Evolutionary conservation across 2,113 vertebrate species (phyloP), one percentile per base, ranked within the genome.

Genomic region (human (Homo sapiens)): DNA sequence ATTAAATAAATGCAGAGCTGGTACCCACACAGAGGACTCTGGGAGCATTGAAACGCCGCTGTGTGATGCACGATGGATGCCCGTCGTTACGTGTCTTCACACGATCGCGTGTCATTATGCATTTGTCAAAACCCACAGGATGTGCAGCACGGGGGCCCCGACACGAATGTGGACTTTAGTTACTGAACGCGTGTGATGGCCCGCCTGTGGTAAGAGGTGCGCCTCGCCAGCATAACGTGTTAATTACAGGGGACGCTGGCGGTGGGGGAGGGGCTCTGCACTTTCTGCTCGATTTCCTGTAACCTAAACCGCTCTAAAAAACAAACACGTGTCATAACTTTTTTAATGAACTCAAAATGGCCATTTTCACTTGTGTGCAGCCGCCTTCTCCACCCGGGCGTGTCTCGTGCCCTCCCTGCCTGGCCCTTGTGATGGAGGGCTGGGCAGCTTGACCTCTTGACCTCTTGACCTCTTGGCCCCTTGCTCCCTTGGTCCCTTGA

Each of bases 171-270:
- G 9, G 13, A 6, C 30, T 45, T 12, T 13, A 3, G 70, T 25
- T 12, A 5, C 30, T 25, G 23, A 76, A 6, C 0, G 0, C 3
- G 2, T 27, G 45, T 52, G 16, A 16, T 9, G 57, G 35, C 30
- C 18, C n/a, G 16, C 11, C 35, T 0, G 5, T 3, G 22, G 25
- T 75, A 50, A 25, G n/a, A 12, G 2, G 9, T 7, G 55, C 14
- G 3, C 35, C 35, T 40, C 16, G 11, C 68, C 20, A 7, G 22
- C 0, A 5, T 3, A 22, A 84, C 32, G 20, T 1, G 79, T 10
- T 48, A 59, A 38, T 38, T 22, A 30, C 6, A 72, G 80, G 66
- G n/a, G 22, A 59, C 59, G 22, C 35, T 59, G 20, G 9, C 1
- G 40, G 8, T 7, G 10, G 16, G 40, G 13, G 35, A 14, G 2